Conservation (phyloP, 2,888 invertebrate species). For the Anthophora plumipes region DNA sequence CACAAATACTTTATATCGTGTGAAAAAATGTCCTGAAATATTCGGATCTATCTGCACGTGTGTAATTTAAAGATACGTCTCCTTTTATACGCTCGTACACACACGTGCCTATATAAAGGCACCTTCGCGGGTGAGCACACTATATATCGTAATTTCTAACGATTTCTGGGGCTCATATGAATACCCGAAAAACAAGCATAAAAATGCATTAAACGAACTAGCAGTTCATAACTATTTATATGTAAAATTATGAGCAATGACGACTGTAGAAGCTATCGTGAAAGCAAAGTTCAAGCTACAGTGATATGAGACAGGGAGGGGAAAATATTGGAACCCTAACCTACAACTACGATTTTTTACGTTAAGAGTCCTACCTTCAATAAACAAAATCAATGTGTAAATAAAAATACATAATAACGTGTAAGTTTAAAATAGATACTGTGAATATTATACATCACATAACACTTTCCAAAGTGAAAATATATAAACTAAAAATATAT, state of each 20-base stretch:
- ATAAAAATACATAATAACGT: not conserved
- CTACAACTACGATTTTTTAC: slow-evolving; percentile 12
- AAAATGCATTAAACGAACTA: slow-evolving; percentile 23
- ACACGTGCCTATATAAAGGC: slow-evolving; percentile 46
- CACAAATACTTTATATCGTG: not conserved
- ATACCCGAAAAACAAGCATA: not conserved
- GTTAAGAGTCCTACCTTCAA: not conserved
- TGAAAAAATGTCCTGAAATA: slow-evolving; percentile 11
- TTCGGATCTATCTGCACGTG: slow-evolving; percentile 37
- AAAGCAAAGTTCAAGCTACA: slow-evolving; percentile 44
- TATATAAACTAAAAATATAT: slow-evolving; percentile 1
- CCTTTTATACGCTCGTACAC: slow-evolving; percentile 29
- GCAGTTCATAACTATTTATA: slow-evolving; percentile 13
- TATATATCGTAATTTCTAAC: slow-evolving; percentile 23
- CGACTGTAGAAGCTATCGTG: slow-evolving; percentile 23
- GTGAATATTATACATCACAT: not conserved
- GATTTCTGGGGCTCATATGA: not conserved
- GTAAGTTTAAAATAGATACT: not conserved
- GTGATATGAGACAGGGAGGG: not conserved
- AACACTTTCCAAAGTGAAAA: not conserved
- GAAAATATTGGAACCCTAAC: slow-evolving; percentile 41
- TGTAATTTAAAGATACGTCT: slow-evolving; percentile 29
- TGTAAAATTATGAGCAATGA: slow-evolving; percentile 12
- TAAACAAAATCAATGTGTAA: not conserved
- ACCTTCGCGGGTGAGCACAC: slow-evolving; percentile 15